Evolutionary conservation across 2,888 invertebrate species (phyloP), one percentile per base, ranked within the genome.

Genomic region (Leucophora obtusa): DNA sequence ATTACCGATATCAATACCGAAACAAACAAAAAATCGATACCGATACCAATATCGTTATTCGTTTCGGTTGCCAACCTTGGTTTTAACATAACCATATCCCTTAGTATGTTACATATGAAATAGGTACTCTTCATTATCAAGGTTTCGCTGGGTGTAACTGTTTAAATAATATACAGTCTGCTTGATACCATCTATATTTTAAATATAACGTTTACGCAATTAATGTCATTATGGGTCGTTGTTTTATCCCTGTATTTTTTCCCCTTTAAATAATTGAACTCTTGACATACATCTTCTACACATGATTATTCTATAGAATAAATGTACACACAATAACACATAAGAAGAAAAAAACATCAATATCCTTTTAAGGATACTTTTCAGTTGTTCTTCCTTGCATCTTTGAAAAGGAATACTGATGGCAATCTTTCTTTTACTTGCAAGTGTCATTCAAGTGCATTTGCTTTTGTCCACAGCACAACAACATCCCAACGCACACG

Each of bases 361-460:
- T 72, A 73, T 81, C 76, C 80, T 73, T 77, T 72, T 73, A 81
- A 69, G 75, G 70, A 62, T 71, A 66, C 65, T 38, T 50, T 54
- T 15, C 50, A 18, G 43, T 47, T 56, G 58, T 0, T 17, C 15
- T 51, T 56, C 14, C 54, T 59, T 43, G 33, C 59, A 77, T 70
- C 60, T 70, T 59, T 70, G 21, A 69, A 50, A 68, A 43, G 47
- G 33, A 24, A 33, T 24, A 24, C 53, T 50, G 72, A 81, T 73
- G 72, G 65, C 59, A 69, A 76, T 73, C 72, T 69, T 71, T 54
- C 24, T 72, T 65, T 51, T 65, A 65, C 59, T 69, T 76, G 69
- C 76, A 76, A 76, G 80, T 81, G 75, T 65, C 76, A 73, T 73
- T 81, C 56, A 81, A 76, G 76, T 73, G 69, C 76, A 77, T 76